These are phyloP conservation scores for Pachyseris speciosa DNA, from an alignment of 64 coral and sea anemone species.

Conservation along the genomic window DNA sequence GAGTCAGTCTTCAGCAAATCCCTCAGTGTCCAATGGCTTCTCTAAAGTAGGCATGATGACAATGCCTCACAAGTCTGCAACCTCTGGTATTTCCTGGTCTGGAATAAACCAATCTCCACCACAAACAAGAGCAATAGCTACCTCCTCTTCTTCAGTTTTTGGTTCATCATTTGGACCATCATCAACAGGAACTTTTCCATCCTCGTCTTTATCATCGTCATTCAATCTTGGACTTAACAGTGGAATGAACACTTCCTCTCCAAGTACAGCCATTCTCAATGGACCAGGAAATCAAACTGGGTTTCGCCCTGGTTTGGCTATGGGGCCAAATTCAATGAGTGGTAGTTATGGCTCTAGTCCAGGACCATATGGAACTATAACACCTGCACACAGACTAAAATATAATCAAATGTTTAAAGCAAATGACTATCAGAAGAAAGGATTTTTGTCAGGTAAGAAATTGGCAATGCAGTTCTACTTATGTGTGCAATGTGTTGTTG, in stretches of 20 bases:
- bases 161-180: constrained; percentile 25
- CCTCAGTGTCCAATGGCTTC: constrained; percentile 76
- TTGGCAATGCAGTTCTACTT: background rate
- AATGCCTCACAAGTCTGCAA: constrained; percentile 30
- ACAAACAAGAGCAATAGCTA: constrained; percentile 8
- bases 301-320: constrained; percentile 31
- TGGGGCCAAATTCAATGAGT: constrained; percentile 38
- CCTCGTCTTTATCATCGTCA: constrained; percentile 21
- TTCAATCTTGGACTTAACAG: constrained; percentile 55
- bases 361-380: constrained; percentile 62
- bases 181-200: background rate
- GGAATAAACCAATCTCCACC: constrained; percentile 77
- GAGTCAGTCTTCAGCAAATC: constrained; percentile 22
- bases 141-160: constrained; percentile 17
- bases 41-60: constrained; percentile 58
- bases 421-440: constrained; percentile 87
- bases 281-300: constrained; percentile 41
- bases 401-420: constrained; percentile 97
- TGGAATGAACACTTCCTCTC: constrained; percentile 60
- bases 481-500: background rate
- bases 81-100: constrained; percentile 87
- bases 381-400: constrained; percentile 71
- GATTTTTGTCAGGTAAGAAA: constrained; percentile 86
- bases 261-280: constrained; percentile 66
- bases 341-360: background rate